Evolutionary conservation across 2,888 invertebrate species (phyloP), one percentile per base, ranked within the genome.

Genomic region (Polydrusus cervinus): DNA sequence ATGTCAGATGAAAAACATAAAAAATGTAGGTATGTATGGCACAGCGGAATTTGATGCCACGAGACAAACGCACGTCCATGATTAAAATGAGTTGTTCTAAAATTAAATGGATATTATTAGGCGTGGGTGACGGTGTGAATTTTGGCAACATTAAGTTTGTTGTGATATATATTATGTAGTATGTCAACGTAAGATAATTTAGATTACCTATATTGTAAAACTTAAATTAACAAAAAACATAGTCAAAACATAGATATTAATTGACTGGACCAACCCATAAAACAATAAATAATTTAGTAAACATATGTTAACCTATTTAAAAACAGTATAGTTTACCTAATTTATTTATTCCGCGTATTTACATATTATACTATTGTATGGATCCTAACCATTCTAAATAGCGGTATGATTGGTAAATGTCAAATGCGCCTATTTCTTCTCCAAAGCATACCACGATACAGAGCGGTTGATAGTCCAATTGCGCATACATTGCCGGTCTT

Each of bases 121-220:
- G 57, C 65, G 65, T 65, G 49, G 65, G 65, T 45, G 65, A 60
- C 57, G 38, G 57, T 49, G 65, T 65, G 65, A 65, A 65, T 65
- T 65, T 65, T 65, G 65, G 65, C 65, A 49, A 25, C 14, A 65
- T 65, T 65, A 49, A 65, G 16, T 49, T 65, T 65, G 25, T 65
- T 49, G 16, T 47, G 34, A 40, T 65, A 45, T 49, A 65, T 10
- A 49, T 65, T 65, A 65, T 65, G 49, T 49, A 45, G 65, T 6
- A 30, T 65, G 65, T 65, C 65, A 49, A 18, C 65, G 11, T 38
- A 16, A 49, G 14, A 34, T 65, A 47, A 49, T 65, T 65, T 65
- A 65, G n/a, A 14, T 11, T 34, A 25, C 45, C 11, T 16, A 14
- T 14, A 18, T 49, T 65, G 18, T 65, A 49, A 49, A 45, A 65